Base-by-base conservation (phyloP, 30 jellyfish, hydroid and myxozoan species). In the Hydractinia symbiolongicarpus region DNA sequence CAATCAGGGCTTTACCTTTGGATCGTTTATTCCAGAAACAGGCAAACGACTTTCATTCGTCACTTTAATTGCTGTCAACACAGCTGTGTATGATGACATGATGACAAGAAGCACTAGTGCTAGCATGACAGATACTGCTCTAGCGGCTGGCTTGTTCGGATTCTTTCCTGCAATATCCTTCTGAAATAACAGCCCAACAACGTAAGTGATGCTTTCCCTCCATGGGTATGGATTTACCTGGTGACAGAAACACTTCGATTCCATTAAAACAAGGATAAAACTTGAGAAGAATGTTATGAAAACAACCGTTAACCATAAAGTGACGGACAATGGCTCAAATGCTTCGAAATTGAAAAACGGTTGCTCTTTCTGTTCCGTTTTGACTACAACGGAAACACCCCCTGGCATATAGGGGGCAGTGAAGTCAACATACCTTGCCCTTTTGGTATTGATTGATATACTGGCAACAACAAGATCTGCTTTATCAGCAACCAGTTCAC, bases 401-500 rank as follows among this genome's bases (percentile, higher is more conserved):
- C 74, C 74, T n/a, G 19, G 40, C 16, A 64, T n/a, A 13, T 6
- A 64, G 7, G 74, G 74, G 7, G 19, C 52, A 7, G 90, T 88
- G 67, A 89, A 78, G 54, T 84, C 89, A 71, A 89, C 83, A 67
- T 54, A 89, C 19, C 19, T 50, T 20, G 91, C 66, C 21, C 97
- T 44, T 66, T 17, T 55, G 5, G 67, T 60, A 15, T 83, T 89
- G 70, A 80, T 72, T 6, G 97, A 79, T 11, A 89, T 17, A 4
- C 85, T 86, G n/a, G 97, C 97, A 15, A 89, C 15, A n/a, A 85
- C 81, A 67, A 89, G 10, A 49, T 89, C 97, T 9, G 95, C 97
- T 67, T 81, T 80, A 7, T 88, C 86, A n/a, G 51, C 49, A 13
- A 82, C 79, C 15, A 89, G 30, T 16, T 89, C 97, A 5, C 93